A percentile compares a stretch with the other conserved stretches of the same genome.
Evolutionary conservation across 2,113 vertebrate species (phyloP).

Genomic region (Salvelinus fontinalis): DNA sequence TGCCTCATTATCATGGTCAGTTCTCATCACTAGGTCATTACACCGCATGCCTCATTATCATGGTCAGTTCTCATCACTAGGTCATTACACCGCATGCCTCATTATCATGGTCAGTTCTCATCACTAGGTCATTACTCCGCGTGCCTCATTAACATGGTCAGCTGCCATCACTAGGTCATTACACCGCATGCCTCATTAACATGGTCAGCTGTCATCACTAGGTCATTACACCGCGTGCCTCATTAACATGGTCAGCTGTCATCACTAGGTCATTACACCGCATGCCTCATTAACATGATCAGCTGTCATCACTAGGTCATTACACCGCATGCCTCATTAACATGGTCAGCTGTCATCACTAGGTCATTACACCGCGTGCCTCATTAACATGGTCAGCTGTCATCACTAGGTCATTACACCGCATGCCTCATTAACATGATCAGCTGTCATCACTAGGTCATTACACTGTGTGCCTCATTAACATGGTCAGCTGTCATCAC

Average conservation of each 20-base stretch:
- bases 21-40: conserved; percentile 17
- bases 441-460: conserved; percentile 10
- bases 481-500: not conserved
- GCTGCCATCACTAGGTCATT: not conserved
- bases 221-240: not conserved
- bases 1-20: conserved; percentile 18
- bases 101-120: not conserved
- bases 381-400: not conserved
- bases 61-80: conserved; percentile 1
- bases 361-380: not conserved
- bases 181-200: no score
- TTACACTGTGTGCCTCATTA: conserved; percentile 26
- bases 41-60: no score
- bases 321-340: no score
- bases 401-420: conserved; percentile 13
- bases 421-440: conserved; percentile 16
- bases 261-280: not conserved
- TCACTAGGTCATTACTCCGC: not conserved
- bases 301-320: not conserved
- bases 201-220: not conserved
- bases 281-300: not conserved
- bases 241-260: conserved; percentile 20
- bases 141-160: not conserved
- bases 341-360: not conserved
- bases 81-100: no score